These are phyloP conservation scores for Caenorhabditis sinica DNA, from an alignment of 2,888 invertebrate species.

Conservation along the genomic window DNA sequence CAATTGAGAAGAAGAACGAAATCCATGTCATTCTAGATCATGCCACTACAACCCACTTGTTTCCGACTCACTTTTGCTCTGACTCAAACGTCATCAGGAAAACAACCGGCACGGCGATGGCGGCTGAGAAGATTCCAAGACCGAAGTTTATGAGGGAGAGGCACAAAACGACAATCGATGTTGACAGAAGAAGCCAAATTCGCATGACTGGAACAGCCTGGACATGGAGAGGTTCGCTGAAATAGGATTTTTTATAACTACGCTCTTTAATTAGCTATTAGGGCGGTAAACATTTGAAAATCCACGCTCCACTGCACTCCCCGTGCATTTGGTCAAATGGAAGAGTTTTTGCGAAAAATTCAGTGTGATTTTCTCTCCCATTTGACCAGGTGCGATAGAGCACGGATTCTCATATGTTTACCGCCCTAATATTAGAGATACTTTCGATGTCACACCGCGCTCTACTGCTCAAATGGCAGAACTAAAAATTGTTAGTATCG, in stretches of 20 bases:
- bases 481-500: too few relatives aligned
- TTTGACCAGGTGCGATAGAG: too few relatives aligned
- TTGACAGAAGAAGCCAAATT: conserved; percentile 61
- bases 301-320: too few relatives aligned
- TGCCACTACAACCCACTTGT: conserved; percentile 26
- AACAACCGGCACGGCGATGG: conserved; percentile 60
- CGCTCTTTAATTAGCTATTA: too few relatives aligned
- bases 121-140: conserved; percentile 62
- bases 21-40: conserved; percentile 22
- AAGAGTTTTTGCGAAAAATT: too few relatives aligned
- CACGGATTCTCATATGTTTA: too few relatives aligned
- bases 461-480: too few relatives aligned
- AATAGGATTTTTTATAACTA: conserved; percentile 4
- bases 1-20: background rate
- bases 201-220: conserved; percentile 34
- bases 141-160: conserved; percentile 77
- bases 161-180: conserved; percentile 68
- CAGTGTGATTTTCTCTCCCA: too few relatives aligned
- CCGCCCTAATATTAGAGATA: too few relatives aligned
- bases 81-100: conserved; percentile 54
- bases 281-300: too few relatives aligned
- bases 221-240: conserved; percentile 26
- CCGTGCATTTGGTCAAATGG: too few relatives aligned
- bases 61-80: conserved; percentile 39
- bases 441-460: too few relatives aligned